phyloP scores from a whole-genome alignment of 2,113 vertebrate species.

The Heterochromis multidens region DNA sequence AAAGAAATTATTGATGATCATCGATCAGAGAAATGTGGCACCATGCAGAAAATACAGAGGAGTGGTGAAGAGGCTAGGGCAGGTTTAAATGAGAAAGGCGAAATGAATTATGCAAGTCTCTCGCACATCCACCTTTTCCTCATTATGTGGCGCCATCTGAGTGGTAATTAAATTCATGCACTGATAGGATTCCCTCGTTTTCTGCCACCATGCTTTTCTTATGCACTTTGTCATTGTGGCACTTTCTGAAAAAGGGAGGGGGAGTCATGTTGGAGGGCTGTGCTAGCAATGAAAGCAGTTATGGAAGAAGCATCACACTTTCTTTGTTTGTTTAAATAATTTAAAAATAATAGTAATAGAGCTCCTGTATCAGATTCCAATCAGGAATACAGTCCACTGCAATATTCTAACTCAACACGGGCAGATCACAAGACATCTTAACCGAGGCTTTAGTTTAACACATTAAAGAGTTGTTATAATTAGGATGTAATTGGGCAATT shows the following conservation, averaged over 20 bases:
- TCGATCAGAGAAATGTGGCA: conserved; percentile 48
- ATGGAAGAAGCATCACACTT: not conserved
- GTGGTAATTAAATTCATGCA: conserved; percentile 81
- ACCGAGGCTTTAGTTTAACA: not conserved
- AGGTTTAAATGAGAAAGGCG: conserved; percentile 50
- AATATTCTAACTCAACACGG: not conserved
- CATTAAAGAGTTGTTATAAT: not conserved
- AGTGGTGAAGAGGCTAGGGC: not conserved
- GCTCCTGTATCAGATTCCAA: not conserved
- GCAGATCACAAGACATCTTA: not conserved
- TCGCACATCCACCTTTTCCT: conserved; percentile 69
- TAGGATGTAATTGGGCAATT: not conserved
- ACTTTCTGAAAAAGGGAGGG: conserved; percentile 60
- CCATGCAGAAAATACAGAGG: conserved; percentile 16
- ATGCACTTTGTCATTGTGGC: conserved; percentile 82
- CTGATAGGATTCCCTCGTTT: conserved; percentile 82
- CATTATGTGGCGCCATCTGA: conserved; percentile 71
- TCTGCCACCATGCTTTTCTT: conserved; percentile 73
- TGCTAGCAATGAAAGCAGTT: not conserved
- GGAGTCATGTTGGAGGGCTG: conserved; percentile 29
- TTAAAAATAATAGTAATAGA: not conserved
- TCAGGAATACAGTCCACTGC: not conserved
- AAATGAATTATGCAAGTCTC: conserved; percentile 70
- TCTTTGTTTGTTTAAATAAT: not conserved
- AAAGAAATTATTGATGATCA: conserved; percentile 62